Evolutionary conservation across 2,113 vertebrate genomes (phyloP), one percentile per base, ranked within the genome.

Genomic region (Heterotis niloticus): DNA sequence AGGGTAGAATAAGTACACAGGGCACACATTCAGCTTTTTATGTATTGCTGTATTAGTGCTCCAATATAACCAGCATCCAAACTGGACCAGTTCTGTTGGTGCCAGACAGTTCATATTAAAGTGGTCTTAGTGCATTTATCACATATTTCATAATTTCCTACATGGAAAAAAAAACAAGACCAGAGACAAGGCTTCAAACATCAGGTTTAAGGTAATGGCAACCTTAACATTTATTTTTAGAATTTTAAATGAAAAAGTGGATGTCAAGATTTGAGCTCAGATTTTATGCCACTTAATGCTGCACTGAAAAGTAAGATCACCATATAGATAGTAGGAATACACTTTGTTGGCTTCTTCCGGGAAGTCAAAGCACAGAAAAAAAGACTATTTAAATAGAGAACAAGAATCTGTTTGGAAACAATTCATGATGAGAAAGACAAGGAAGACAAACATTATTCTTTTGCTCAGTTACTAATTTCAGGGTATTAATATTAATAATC

Each of bases 401-500:
- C 72, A 85, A 52, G 23, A 51, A 13, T 34, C 34, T 44, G 34
- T 24, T 69, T 75, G 70, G 78, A 67, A 86, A 86, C 5, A 23
- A 5, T 18, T 73, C 51, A 56, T 54, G 7, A 73, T 51, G 56
- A 73, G 34, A 73, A 4, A 24, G 71, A 26, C 26, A 2, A n/a
- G 26, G 57, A 74, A 11, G 14, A 73, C 71, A 18, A 64, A 20
- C 62, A 66, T 77, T 44, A 81, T 13, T 75, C 62, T 69, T 59
- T 75, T 82, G 66, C 29, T 86, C 68, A 83, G 20, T 62, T 62
- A 62, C 20, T 62, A 20, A 62, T 90, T 83, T 60, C 80, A 84
- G 81, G 18, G 88, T 84, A 88, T 86, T 87, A 92, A 88, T 91
- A 89, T 90, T 88, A 88, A 90, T 90, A 79, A 81, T 83, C 78